Evolutionary conservation across 1,140 invertebrate genomes (phyloP).

Genomic region (Sitobion miscanthi): DNA sequence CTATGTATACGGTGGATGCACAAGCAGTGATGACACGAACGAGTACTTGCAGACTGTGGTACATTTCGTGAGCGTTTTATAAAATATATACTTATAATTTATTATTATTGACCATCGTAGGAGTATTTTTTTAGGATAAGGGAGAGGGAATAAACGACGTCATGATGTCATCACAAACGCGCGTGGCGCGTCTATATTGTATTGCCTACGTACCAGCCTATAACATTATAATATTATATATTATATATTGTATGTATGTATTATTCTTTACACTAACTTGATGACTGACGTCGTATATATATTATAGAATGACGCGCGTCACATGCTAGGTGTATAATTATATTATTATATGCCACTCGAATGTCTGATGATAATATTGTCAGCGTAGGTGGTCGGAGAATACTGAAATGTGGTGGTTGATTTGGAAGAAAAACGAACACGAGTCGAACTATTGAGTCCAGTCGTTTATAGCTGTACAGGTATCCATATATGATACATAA

Average conservation of each 20-base stretch:
- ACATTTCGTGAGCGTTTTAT: neutral
- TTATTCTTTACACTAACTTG: neutral
- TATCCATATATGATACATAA: too few species aligned
- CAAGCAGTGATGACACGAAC: neutral
- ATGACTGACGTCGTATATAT: neutral
- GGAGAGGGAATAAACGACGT: neutral
- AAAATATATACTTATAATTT: neutral
- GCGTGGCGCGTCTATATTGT: neutral
- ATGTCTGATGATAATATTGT: neutral
- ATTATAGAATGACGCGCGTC: neutral
- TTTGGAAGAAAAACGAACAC: neutral
- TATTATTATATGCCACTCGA: neutral
- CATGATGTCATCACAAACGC: neutral
- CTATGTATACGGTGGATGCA: neutral
- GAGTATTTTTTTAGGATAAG: neutral
- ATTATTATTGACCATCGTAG: neutral
- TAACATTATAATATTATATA: too few species aligned
- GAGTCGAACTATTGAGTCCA: neutral
- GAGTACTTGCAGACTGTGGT: neutral
- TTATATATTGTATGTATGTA: neutral
- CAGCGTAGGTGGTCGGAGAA: neutral
- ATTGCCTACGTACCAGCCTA: neutral
- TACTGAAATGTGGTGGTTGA: neutral
- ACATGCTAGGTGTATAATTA: neutral
- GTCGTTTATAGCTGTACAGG: neutral